Percentiles rank a stretch among this genome's conserved stretches.
phyloP scores from a whole-genome alignment of 1,140 invertebrate genomes.

The Drosophila repletoides region DNA sequence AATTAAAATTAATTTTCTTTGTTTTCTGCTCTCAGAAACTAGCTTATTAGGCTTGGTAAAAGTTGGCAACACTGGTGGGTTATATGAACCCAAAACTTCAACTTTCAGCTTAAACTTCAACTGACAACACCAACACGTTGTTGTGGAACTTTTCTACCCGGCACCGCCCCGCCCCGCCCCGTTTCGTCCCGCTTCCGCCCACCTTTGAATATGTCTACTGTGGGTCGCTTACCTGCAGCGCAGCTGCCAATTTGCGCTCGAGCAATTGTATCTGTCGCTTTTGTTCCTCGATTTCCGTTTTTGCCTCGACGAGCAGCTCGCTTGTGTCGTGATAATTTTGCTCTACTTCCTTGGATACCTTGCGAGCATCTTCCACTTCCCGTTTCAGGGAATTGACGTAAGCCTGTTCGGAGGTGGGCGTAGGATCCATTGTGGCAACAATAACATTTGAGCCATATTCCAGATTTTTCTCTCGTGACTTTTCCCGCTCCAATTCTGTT shows the following conservation, averaged over 20 bases:
- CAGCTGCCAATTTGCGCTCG: slow-evolving; percentile 87
- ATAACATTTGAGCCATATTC: slow-evolving; percentile 83
- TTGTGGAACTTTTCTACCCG: slow-evolving; percentile 9
- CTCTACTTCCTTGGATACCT: slow-evolving; percentile 90
- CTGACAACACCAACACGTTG: slow-evolving; percentile 48
- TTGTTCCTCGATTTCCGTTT: slow-evolving; percentile 90
- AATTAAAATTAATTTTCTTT: no score
- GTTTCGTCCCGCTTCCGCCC: no score
- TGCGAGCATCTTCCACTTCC: slow-evolving; percentile 89
- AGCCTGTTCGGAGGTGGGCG: slow-evolving; percentile 83
- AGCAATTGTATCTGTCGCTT: slow-evolving; percentile 89
- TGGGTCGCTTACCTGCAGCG: slow-evolving; percentile 83
- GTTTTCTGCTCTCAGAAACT: no score
- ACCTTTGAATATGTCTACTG: no score
- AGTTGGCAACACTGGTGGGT: no score
- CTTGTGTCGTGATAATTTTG: slow-evolving; percentile 89
- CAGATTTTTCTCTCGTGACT: slow-evolving; percentile 85
- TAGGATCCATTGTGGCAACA: slow-evolving; percentile 79
- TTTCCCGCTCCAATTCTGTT: slow-evolving; percentile 88
- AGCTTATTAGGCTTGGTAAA: no score
- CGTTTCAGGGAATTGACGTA: slow-evolving; percentile 87
- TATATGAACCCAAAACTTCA: slow-evolving; percentile 12
- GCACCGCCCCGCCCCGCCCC: not conserved
- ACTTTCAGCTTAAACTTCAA: slow-evolving; percentile 37
- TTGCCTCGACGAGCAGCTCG: slow-evolving; percentile 89